Evolutionary conservation across 2,113 vertebrate species (phyloP).

Genomic region (Macheiramphus alcinus): DNA sequence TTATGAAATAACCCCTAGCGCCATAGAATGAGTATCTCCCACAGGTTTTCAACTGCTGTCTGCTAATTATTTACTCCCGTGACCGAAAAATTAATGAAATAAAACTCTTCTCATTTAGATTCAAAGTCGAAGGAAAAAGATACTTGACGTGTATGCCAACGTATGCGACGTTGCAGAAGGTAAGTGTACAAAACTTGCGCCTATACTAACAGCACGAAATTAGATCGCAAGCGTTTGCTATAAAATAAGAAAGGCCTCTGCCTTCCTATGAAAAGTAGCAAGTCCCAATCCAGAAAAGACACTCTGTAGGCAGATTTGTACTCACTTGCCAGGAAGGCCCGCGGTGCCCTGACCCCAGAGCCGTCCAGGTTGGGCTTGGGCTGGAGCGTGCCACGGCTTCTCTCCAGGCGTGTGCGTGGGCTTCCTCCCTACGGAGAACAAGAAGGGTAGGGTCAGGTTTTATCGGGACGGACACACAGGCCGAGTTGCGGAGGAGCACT

Average conservation of each 20-base stretch:
- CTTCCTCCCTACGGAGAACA: neutral
- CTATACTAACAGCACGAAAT: neutral
- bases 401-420: accelerated
- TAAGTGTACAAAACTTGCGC: slow-evolving; percentile 40
- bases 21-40: neutral
- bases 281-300: neutral
- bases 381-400: accelerated
- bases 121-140: slow-evolving; percentile 97
- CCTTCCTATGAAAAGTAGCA: neutral
- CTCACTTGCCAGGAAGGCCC: neutral
- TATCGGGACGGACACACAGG: neutral
- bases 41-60: neutral
- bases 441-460: accelerated
- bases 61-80: neutral
- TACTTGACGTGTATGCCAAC: slow-evolving; percentile 89
- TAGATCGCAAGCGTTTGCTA: neutral
- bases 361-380: neutral
- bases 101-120: slow-evolving; percentile 74
- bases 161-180: slow-evolving; percentile 92
- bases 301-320: neutral
- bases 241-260: neutral
- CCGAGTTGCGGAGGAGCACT: neutral
- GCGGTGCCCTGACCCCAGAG: neutral
- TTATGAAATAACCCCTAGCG: neutral
- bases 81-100: neutral